Base-by-base conservation (phyloP, 2,113 vertebrate genomes). In the Nettapus auritus region DNA sequence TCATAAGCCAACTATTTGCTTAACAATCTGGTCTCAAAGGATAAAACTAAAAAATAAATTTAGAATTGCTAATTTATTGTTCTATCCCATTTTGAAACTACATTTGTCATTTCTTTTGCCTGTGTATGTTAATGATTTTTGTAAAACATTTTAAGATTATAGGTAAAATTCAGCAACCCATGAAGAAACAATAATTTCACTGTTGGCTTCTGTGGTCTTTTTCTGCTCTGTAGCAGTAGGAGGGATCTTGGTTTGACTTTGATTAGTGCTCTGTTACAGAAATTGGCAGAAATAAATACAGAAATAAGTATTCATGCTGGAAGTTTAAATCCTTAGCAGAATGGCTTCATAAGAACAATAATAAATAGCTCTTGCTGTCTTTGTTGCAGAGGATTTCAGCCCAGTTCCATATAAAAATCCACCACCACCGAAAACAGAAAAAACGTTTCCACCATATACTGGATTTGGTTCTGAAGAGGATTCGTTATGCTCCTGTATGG, bases 381-480 rank as follows among this genome's bases (percentile, higher is more conserved):
- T 96, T 97, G 77, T 97, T 97, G 68, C 84, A 99, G 99, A 98
- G 96, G 97, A 99, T 95, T 99, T 99, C 95, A 98, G 98, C 29
- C 97, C 99, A 5, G 77, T 99, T 94, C 69, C 96, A 38, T 98
- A 97, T 96, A 98, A 98, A 97, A 57, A 90, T 88, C 93, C 97
- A 33, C 82, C 94, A 46, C 94, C 91, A 95, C 97, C 98, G 66
- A 98, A 97, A 92, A 60, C 97, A 79, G 94, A 95, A 80, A 98
- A 91, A 94, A 90, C 56, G 2, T 29, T 98, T 94, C 99, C 99
- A 97, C 99, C 99, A 67, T 99, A 99, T 93, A 99, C 95, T 7
- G 99, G 99, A 83, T 99, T 99, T 97, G 99, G 99, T 84, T 98
- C 99, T 16, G 99, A 99, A 97, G 99, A 99, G 95, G 99, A 99